A percentile compares a stretch with the other conserved stretches of the same genome.
These are phyloP conservation scores for Thelaira solivaga DNA, from an alignment of 2,888 invertebrate species.

Conservation along the genomic window DNA sequence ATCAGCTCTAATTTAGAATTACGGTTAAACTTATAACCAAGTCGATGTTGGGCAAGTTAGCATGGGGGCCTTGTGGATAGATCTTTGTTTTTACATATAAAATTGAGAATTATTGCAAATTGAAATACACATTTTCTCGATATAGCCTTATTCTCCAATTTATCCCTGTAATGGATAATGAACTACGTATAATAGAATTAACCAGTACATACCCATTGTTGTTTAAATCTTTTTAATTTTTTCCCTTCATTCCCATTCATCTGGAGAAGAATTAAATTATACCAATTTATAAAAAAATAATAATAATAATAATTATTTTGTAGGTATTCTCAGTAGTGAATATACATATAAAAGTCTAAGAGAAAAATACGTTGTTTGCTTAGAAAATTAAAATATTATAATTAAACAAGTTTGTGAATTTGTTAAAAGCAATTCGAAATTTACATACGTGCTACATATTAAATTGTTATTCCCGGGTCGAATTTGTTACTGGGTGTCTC, in stretches of 20 bases:
- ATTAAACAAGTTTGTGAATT: constrained; percentile 47
- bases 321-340: constrained; percentile 21
- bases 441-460: constrained; percentile 60
- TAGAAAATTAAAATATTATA: constrained; percentile 50
- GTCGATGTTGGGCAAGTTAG: constrained; percentile 10
- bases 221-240: neutral
- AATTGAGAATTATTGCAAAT: constrained; percentile 4
- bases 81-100: neutral
- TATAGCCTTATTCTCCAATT: neutral
- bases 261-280: constrained; percentile 47
- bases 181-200: constrained; percentile 11
- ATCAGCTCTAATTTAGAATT: constrained; percentile 8
- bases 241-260: constrained; percentile 30
- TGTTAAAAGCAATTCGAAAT: constrained; percentile 54
- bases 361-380: constrained; percentile 32
- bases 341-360: constrained; percentile 36
- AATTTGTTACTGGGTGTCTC: constrained; percentile 15
- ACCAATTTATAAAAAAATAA: constrained; percentile 16
- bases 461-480: constrained; percentile 13
- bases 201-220: constrained; percentile 36
- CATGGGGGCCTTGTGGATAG: constrained; percentile 10
- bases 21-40: constrained; percentile 19
- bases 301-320: constrained; percentile 8
- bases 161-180: constrained; percentile 24
- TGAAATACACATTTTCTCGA: neutral